phyloP scores from a whole-genome alignment of 2,888 invertebrate species.

The Drosophila paramelanica region DNA sequence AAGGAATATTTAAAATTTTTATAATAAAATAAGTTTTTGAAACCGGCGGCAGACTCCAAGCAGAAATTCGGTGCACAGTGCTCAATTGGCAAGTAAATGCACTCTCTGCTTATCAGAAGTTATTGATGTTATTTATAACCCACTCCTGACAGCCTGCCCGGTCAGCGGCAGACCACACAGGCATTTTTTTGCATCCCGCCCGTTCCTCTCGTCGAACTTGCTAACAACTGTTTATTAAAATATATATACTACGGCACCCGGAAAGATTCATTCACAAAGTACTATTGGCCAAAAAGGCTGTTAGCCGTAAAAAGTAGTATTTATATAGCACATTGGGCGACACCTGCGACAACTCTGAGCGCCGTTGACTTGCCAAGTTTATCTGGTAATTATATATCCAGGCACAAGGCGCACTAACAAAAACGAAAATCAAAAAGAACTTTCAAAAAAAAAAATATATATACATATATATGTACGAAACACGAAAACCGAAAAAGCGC shows the following conservation, averaged over 20 bases:
- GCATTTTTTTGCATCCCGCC: neutral
- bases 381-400: conserved; percentile 72
- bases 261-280: conserved; percentile 41
- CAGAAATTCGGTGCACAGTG: neutral
- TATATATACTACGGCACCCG: neutral
- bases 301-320: conserved; percentile 2
- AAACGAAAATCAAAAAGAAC: neutral
- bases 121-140: conserved; percentile 26
- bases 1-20: no score
- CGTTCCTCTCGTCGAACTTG: neutral
- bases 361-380: conserved; percentile 64
- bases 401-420: conserved; percentile 27
- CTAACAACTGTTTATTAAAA: conserved; percentile 17
- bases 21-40: neutral
- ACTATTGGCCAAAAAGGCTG: neutral
- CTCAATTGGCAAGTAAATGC: neutral
- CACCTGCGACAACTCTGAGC: conserved; percentile 63
- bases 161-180: conserved; percentile 7
- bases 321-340: conserved; percentile 8
- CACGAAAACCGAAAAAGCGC: conserved; percentile 7
- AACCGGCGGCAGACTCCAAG: neutral
- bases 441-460: conserved; percentile 1
- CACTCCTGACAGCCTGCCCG: conserved; percentile 14
- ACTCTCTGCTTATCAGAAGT: conserved; percentile 7
- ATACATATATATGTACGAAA: no score